Base-by-base conservation (phyloP, 2,113 vertebrate genomes). In the Etheostoma cragini region DNA sequence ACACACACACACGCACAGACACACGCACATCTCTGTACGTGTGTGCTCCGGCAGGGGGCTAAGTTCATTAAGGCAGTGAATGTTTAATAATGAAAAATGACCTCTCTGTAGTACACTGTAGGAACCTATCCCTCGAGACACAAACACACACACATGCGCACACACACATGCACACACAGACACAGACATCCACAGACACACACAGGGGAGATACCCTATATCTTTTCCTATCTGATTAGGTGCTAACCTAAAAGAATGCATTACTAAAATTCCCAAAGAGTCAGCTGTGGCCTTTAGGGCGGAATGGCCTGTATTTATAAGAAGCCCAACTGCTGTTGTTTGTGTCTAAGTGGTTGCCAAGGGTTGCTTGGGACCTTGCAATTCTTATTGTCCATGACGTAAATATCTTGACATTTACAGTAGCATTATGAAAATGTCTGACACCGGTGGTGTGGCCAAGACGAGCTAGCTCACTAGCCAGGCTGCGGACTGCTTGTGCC, bases 41-140 rank as follows among this genome's bases (percentile, higher is more conserved):
- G 71, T 14, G 26, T 47, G 66, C 49, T 22, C 45, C 73, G 53
- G 67, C 22, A 24, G 53, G 73, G 78, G 46, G 73, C 22, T 73
- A 73, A 81, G 60, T 86, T 89, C 86, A 91, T 88, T 90, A 91
- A 91, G 79, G 83, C 88, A 79, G 76, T 81, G 65, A 52, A 87
- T 87, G 78, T 84, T 85, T 42, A 88, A 50, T 87, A 79, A 81
- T 90, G 82, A 90, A 91, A 93, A 89, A 91, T 82, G 87, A 88
- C 85, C 89, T 89, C 84, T 78, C 46, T 80, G 80, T 73, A 60
- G 68, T 78, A 62, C 72, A 76, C 72, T 82, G 58, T 58, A 42
- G 81, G 80, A 75, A 70, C 67, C n/a, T 84, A 26, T 85, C 87
- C 81, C 84, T 33, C 7, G 70, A 85, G 80, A 87, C 38, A 54